A percentile compares a stretch with the other conserved stretches of the same genome.
Conservation (phyloP, 2,113 vertebrate species). For the Taurulus bubalis region DNA sequence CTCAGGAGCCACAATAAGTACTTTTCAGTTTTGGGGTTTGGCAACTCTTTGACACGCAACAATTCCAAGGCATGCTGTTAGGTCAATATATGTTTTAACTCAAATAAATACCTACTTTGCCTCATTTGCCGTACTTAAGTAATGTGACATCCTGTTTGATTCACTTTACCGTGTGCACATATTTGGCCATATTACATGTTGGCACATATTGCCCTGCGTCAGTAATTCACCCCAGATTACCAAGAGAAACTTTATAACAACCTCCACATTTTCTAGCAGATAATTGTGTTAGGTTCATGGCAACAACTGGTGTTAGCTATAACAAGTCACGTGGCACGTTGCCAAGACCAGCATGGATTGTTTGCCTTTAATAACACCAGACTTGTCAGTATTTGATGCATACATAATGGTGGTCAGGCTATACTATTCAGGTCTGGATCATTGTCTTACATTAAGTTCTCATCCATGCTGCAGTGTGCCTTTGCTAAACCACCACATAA, state of each 20-base stretch:
- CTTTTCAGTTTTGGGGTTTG: constrained; percentile 35
- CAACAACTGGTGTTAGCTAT: constrained; percentile 55
- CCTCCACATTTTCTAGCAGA: constrained; percentile 57
- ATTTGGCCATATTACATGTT: constrained; percentile 24
- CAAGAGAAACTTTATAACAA: constrained; percentile 36
- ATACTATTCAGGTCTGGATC: constrained; percentile 56
- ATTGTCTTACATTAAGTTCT: constrained; percentile 54
- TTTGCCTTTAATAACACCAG: constrained; percentile 71
- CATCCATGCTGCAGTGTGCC: constrained; percentile 39
- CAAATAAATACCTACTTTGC: constrained; percentile 29
- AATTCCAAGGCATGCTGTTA: constrained; percentile 10
- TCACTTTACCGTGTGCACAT: constrained; percentile 28
- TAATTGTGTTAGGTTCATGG: constrained; percentile 55
- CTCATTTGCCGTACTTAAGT: constrained; percentile 12
- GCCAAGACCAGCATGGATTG: constrained; percentile 66
- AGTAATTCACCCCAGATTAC: constrained; percentile 44
- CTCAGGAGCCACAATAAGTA: constrained; percentile 38
- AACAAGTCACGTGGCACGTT: constrained; percentile 64
- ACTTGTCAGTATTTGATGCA: constrained; percentile 65
- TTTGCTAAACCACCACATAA: constrained; percentile 54
- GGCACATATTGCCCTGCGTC: constrained; percentile 20
- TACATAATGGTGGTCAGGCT: constrained; percentile 66
- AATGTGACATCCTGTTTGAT: constrained; percentile 32
- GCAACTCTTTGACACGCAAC: constrained; percentile 22
- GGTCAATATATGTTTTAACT: constrained; percentile 44